These are phyloP conservation scores for Heliornis fulica DNA, from an alignment of 2,113 vertebrate genomes.

Conservation along the genomic window DNA sequence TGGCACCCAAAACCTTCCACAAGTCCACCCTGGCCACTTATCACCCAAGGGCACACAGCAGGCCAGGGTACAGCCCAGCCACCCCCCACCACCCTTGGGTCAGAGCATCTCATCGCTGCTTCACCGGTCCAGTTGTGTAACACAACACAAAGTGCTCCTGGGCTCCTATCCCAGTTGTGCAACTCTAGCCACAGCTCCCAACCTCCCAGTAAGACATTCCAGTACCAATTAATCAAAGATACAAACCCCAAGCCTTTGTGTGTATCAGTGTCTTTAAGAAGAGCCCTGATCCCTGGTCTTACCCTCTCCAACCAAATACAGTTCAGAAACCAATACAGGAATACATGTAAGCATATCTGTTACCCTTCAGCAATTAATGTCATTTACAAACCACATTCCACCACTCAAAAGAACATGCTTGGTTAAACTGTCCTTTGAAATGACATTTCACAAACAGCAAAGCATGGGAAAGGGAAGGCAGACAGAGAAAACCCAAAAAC, in stretches of 20 bases:
- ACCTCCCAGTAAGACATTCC: not conserved
- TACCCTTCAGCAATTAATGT: not conserved
- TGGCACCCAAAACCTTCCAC: not conserved
- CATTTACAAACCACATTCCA: not conserved
- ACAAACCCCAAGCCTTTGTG: not conserved
- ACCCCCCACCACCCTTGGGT: not conserved
- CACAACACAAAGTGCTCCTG: rapidly evolving
- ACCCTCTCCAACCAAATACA: not conserved
- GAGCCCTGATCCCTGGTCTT: not conserved
- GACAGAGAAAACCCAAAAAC: not conserved
- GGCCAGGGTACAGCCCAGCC: not conserved
- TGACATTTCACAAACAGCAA: not conserved
- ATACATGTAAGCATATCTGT: not conserved
- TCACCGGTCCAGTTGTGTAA: not conserved
- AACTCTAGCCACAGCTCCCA: not conserved
- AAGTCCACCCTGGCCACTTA: too few species aligned
- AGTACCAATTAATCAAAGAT: not conserved
- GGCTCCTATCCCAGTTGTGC: not conserved
- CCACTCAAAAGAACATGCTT: not conserved
- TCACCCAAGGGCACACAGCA: not conserved
- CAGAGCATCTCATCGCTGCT: not conserved
- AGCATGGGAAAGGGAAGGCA: not conserved
- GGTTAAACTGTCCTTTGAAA: not conserved
- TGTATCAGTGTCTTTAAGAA: not conserved
- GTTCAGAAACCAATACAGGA: not conserved